Evolutionary conservation across 2,888 invertebrate species (phyloP), one percentile per base, ranked within the genome.

Genomic region (Rhimphoctona megacephalus): DNA sequence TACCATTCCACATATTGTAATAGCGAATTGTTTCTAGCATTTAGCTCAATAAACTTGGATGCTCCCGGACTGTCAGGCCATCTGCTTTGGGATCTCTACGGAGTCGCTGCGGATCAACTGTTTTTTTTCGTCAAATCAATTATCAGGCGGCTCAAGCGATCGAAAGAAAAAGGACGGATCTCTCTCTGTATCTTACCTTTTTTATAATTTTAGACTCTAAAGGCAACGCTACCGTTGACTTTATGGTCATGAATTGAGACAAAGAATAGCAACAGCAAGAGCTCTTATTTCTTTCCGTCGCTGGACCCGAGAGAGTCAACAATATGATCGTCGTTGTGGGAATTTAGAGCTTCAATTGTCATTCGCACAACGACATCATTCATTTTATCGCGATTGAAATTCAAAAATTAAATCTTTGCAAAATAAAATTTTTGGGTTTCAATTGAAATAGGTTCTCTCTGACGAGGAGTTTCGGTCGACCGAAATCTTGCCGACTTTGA

Each of bases 221-320:
- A 33, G 64, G 33, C 17, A 33, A n/a, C n/a, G 6, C 64, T 64
- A 14, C 33, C 17, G 30, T 64, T 64, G 14, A 14, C 14, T 33
- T 64, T 30, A 64, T 30, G 64, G 17, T 64, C 33, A 64, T 64
- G 14, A 64, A 17, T 33, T 64, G 19, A 64, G 64, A 57, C n/a
- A 57, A 57, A 19, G 33, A 64, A 64, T 17, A 64, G 17, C 64
- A 64, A 64, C 64, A 64, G 64, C 64, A 2, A 64, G 64, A 64
- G 19, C 30, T 64, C 64, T 33, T 17, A 57, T 64, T 64, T 64
- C 17, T 64, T 64, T 64, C 33, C 6, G 64, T 64, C 64, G 33
- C 64, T 64, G 3, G 19, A 64, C 19, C 64, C 33, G 4, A 14
- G 4, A 57, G 7, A 64, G 64, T 64, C 33, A 64, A 64, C 14